Evolutionary conservation across 2,888 invertebrate genomes (phyloP), one percentile per base, ranked within the genome.

Genomic region (Hydroisotoma schaefferi): DNA sequence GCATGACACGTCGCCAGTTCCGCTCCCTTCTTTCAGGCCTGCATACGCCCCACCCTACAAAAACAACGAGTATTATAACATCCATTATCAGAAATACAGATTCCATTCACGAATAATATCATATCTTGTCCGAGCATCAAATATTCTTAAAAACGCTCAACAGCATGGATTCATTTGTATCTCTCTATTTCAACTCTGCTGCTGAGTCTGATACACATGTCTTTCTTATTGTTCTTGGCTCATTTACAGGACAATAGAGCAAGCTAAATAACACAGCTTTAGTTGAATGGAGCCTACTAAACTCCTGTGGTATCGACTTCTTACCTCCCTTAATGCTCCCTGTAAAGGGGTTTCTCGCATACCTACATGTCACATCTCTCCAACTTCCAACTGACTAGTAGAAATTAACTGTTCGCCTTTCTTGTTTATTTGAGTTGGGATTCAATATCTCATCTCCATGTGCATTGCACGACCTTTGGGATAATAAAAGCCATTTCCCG

Each of bases 1-100:
- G 74, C 91, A 90, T 67, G 88, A 85, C 89, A 91, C 90, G 78
- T 92, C 92, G 75, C 88, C 85, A 68, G 87, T 84, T 67, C 83
- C 82, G 78, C 89, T 85, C 69, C 85, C 82, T 76, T 88, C 87
- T 81, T 92, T 92, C 78, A 92, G 80, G 73, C 69, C 69, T 68
- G 68, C 71, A 57, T 72, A 72, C 65, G 70, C 72, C 69, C 72
- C 72, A 70, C 72, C 72, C 72, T 72, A 57, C 52, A 43, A 43
- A 33, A 10, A 33, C 15, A 57, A 60, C 57, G 63, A 68, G 63
- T 62, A n/a, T n/a, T n/a, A n/a, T n/a, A n/a, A 66, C 67, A 70
- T 68, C 63, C 67, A 70, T 70, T 70, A 70, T 70, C 70, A 68
- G 67, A 55, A 62, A 67, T 62, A 70, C 65, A 68, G 70, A 68